Evolutionary conservation across 2,797 vertebrate species (phyloP), one percentile per base, ranked within the genome.

Genomic region (Tragelaphus oryx): DNA sequence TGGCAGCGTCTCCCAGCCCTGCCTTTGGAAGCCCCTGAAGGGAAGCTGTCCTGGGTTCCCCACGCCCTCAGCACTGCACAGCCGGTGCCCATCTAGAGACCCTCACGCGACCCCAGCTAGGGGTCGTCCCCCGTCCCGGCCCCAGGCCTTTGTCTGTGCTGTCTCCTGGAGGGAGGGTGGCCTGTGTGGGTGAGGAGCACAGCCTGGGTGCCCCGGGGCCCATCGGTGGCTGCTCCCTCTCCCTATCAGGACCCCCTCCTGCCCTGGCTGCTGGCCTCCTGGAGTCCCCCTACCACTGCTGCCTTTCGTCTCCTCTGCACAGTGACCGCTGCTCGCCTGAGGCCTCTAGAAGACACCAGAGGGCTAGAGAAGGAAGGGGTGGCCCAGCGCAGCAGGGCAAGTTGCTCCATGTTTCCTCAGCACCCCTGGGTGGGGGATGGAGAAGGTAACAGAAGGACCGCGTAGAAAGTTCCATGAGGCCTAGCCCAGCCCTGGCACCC

Each of bases 381-480:
- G 30, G 82, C n/a, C 30, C 6, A 2, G 37, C 33, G 30, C 6
- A 18, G 83, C 62, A 52, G 16, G 13, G 81, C 18, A 20, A 65
- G 84, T 17, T n/a, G 11, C 48, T 62, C 46, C n/a, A 1, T 14
- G 50, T 41, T 41, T 50, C 48, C 46, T 14, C 65, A n/a, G 54
- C 59, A 1, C 20, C 28, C 2, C 65, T 8, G 37, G 59, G 60
- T 37, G 6, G 22, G 26, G 68, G 9, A 8, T 12, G 10, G n/a
- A 79, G 33, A 44, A 1, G 7, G 6, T n/a, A 28, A 18, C 10
- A 24, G 37, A 24, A 9, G 22, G 3, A 13, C 44, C 3, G 1
- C 12, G 0, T 12, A 6, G 59, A 37, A 44, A 16, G 11, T 17
- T 30, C 22, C 6, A 2, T 0, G 18, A 85, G 52, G 18, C 18